Evolutionary conservation across 2,797 vertebrate genomes (phyloP), one percentile per base, ranked within the genome.

Genomic region (Gephyroberyx darwinii): DNA sequence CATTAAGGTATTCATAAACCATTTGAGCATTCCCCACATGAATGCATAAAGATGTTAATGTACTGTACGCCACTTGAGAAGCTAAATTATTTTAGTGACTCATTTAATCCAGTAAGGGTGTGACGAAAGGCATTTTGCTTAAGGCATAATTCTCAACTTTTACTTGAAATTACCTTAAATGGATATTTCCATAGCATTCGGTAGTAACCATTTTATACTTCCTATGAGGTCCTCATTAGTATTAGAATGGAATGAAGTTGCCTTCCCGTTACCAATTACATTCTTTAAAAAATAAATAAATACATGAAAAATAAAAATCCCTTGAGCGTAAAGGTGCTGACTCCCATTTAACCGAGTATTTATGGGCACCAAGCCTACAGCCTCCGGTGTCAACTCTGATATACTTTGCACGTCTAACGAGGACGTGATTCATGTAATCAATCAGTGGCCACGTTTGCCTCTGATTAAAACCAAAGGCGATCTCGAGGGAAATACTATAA

Each of bases 401-500:
- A 57, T 39, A 39, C 66, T 6, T 43, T 17, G 30, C 53, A 3
- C 22, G 53, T 67, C 61, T 57, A 58, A 54, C 51, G 53, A 74
- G 62, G 61, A 31, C 74, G 71, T 59, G 67, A 69, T 77, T 76
- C 57, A 54, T 53, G 35, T 45, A 73, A 83, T 88, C 73, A 85
- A 83, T 86, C 83, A 85, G 76, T 1, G 17, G 48, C 1, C 47
- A 52, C 63, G 54, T 87, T 73, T 63, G 57, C 52, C n/a, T 78
- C 65, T 71, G 65, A 82, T 85, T 78, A 71, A 72, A 54, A 67
- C 31, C 5, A 16, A 57, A 80, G 48, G 53, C 57, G 55, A 70
- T 69, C 83, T 71, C 68, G 2, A 30, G 33, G 51, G 65, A 69
- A 81, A 77, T 47, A 53, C 58, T 43, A 45, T 12, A 59, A 66